Base-by-base conservation (phyloP, 1,140 invertebrate genomes). In the Diorhabda elongata region DNA sequence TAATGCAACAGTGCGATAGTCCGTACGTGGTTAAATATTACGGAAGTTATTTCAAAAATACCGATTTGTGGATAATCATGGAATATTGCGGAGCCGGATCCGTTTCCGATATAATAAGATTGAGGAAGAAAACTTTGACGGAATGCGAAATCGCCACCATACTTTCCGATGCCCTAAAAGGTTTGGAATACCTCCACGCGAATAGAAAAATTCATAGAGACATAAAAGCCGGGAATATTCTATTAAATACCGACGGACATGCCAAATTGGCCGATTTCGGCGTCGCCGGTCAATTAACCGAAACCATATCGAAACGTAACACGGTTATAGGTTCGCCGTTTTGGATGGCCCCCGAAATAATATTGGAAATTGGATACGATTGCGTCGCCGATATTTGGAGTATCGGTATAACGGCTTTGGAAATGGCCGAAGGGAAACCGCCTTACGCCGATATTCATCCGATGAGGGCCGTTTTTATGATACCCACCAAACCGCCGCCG, bases 1-100 rank as follows among this genome's bases (percentile, higher is more conserved):
- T 99, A 76, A 99, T 99, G 98, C 98, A 99, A 84, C 97, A 99
- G 84, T 99, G 98, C 84, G 96, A 99, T 85, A 97, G 94, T 78
- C 94, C 94, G 47, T 98, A 97, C 84, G 97, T 99, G 64, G 97
- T 99, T 72, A 98, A 98, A 84, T 99, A 99, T 84, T 99, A 99
- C 85, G 98, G 98, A 75, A 98, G 95, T 81, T 99, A 99, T 84
- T 99, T 99, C 83, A 99, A 99, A 84, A 98, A 99, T 81, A 98
- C 95, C 47, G 97, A 99, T 85, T 84, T 99, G 75, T 99, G 97
- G 97, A 99, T 99, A 82, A 97, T 99, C 58, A 99, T 99, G 98
- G 98, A 99, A 81, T 99, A 99, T 82, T 99, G 98, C 83, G 98
- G 97, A 67, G 97, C 97, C 47, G 98, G 98, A 11, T 99, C 97